Base-by-base conservation (phyloP, 2,797 vertebrate genomes). In the Etheostoma nigrum region DNA sequence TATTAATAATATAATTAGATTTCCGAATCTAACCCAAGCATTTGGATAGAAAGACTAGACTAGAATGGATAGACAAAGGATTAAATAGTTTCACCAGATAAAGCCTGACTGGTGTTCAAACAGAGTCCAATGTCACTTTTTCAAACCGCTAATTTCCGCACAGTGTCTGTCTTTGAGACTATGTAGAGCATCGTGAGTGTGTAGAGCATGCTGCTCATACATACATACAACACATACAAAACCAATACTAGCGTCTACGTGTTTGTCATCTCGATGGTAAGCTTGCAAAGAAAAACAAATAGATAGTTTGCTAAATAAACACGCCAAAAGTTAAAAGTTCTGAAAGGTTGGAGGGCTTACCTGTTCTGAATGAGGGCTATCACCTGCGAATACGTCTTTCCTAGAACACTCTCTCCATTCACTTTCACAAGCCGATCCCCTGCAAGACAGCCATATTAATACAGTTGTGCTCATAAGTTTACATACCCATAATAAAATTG, bases 291-390 rank as follows among this genome's bases (percentile, higher is more conserved):
- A 30, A 63, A 79, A 74, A 61, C 68, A 85, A 81, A 82, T 64
- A 67, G 6, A 44, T 3, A 15, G 10, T 18, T 76, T 15, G 19
- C 40, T 75, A 21, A 68, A 67, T 65, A 58, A 60, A 83, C 58
- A 69, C 13, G 2, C 0, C 18, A 1, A 53, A 48, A 12, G 55
- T 2, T 66, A 49, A 23, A 0, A 12, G 54, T 4, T 53, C 44
- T 23, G 68, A 70, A 42, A 1, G 44, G 25, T 9, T 19, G 67
- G 40, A 67, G 18, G 10, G 71, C 95, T 93, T 88, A 98, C 98
- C 98, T 98, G 94, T 99, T 98, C 91, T 99, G 98, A 92, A 99
- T 99, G 86, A 99, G 96, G 8, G 97, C 95, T 23, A 99, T 99
- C 90, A 99, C 98, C 94, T 99, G 98, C 0, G 98, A 99, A 89